Evolutionary conservation across 2,113 vertebrate species (phyloP), one percentile per base, ranked within the genome.

Genomic region (Protomyctophum bolini): DNA sequence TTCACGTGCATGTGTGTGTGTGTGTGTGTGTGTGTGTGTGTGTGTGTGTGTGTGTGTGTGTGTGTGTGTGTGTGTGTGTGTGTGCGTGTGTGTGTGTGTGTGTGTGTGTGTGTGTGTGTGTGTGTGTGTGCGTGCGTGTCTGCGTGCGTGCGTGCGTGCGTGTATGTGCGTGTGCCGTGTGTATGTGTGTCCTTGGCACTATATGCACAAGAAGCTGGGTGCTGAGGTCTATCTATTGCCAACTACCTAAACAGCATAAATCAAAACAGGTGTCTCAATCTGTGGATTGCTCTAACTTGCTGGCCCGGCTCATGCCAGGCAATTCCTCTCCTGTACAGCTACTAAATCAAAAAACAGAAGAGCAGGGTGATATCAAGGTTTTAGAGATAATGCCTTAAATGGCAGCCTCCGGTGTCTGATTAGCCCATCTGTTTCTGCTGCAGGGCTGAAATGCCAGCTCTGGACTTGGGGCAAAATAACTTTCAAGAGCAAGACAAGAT

Each of bases 241-340:
- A 90, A 89, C 80, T 72, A 75, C 73, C 81, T 76, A 90, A 87
- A 87, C 78, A 86, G 73, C 77, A 85, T 92, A 87, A 88, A 92
- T 90, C 85, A 80, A 86, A 93, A 87, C 87, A 91, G 86, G 87
- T 91, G 91, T 86, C 79, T 89, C 80, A 86, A 82, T 81, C 80
- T 79, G 87, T 79, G 9, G 73, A 84, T 72, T 70, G 86, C 81
- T 81, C 79, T 83, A 85, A 88, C 84, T 81, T 78, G 73, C 77
- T 79, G 74, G 67, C 64, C 74, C 73, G 76, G 76, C 51, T 59
- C 68, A 73, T 76, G 76, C 86, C 86, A 88, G 79, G 77, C 79
- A 80, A 87, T 84, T 85, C 74, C 80, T 87, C 68, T 77, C 79
- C 82, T 76, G 74, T 65, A 71, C 63, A 48, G 66, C 70, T 15